These are phyloP conservation scores for Cantharis flavilabris DNA, from an alignment of 2,888 invertebrate genomes.

Conservation along the genomic window DNA sequence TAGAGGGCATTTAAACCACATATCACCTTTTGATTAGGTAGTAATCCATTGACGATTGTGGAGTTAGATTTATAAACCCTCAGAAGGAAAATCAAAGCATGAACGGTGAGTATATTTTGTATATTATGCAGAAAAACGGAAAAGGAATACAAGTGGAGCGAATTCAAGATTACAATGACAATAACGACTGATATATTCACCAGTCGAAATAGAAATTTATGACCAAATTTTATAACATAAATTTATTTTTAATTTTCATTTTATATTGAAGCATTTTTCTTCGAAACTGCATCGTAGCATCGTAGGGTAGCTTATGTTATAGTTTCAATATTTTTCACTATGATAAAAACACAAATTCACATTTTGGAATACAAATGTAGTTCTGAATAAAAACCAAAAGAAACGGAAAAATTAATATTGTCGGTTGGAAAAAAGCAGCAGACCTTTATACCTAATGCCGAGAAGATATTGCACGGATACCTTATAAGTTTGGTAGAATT, in stretches of 20 bases:
- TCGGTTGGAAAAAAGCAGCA: too few relatives aligned
- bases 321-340: too few relatives aligned
- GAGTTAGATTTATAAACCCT: not conserved
- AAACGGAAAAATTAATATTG: too few relatives aligned
- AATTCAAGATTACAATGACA: not conserved
- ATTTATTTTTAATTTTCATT: not conserved
- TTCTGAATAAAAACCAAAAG: too few relatives aligned
- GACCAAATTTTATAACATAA: not conserved
- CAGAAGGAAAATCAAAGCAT: not conserved
- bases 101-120: not conserved
- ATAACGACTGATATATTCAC: not conserved
- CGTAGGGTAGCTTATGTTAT: not conserved
- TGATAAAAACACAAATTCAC: too few relatives aligned
- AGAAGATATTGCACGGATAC: too few relatives aligned
- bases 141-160: not conserved
- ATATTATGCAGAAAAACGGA: not conserved
- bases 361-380: too few relatives aligned
- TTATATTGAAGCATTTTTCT: not conserved
- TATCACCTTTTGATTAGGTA: not conserved
- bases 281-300: not conserved
- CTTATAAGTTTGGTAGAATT: too few relatives aligned
- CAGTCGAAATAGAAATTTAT: not conserved
- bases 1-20: not conserved
- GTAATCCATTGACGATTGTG: not conserved
- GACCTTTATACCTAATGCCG: too few relatives aligned